A percentile compares a stretch with the other conserved stretches of the same genome.
phyloP scores from a whole-genome alignment of 2,888 invertebrate species.

The Acrobeloides nanus region DNA sequence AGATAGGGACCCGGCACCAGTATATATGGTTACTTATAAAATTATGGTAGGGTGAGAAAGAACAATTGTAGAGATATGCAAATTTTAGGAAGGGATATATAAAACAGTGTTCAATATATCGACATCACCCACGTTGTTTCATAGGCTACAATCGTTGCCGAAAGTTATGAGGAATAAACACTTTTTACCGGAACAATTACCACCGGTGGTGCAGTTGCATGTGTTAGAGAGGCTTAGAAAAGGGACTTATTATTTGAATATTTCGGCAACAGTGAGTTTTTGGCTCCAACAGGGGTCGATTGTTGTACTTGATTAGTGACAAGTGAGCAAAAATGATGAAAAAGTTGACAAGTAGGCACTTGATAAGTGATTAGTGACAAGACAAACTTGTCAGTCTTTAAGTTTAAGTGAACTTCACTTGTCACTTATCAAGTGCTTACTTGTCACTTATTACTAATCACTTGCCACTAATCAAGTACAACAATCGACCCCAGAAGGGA shows the following conservation, averaged over 20 bases:
- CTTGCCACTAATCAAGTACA: no score
- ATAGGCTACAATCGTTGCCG: conserved; percentile 15
- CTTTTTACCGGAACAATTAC: conserved; percentile 17
- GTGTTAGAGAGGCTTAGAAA: conserved; percentile 12
- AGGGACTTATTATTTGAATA: conserved; percentile 22
- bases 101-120: conserved; percentile 11
- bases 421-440: background rate
- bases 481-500: no score
- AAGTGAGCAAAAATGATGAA: no score
- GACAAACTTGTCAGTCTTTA: conserved; percentile 10
- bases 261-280: conserved; percentile 20
- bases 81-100: conserved; percentile 7
- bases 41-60: conserved; percentile 24
- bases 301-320: no score
- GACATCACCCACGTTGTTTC: conserved; percentile 2
- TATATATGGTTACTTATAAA: conserved; percentile 32
- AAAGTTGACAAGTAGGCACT: no score
- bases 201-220: conserved; percentile 17
- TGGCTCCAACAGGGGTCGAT: no score
- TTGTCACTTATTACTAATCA: no score
- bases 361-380: background rate
- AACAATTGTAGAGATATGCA: no score
- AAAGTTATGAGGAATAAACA: conserved; percentile 10
- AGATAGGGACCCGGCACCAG: conserved; percentile 41
- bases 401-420: background rate